Evolutionary conservation across 2,797 vertebrate genomes (phyloP), one percentile per base, ranked within the genome.

Genomic region (Notolepis coatsorum): DNA sequence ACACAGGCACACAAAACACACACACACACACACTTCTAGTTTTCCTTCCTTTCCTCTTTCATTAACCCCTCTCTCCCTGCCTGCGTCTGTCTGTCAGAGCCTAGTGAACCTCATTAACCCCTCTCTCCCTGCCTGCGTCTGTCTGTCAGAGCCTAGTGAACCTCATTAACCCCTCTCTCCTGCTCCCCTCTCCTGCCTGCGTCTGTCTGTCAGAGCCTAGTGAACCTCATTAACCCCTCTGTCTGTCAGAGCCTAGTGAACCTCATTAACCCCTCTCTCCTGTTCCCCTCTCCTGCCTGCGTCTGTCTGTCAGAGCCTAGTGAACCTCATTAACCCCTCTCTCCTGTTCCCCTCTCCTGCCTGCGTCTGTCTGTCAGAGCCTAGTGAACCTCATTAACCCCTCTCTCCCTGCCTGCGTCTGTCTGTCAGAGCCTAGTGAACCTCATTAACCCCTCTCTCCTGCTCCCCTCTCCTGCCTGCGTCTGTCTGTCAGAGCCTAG

Each of bases 61-160:
- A n/a, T 79, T 33, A 85, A 79, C n/a, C 17, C 56, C 8, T 48
- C 10, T 15, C 33, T 75, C 61, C 81, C 61, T 82, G 20, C 30
- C 46, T 73, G 30, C 47, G 81, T 85, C 86, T 89, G n/a, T n/a
- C n/a, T n/a, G n/a, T n/a, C n/a, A n/a, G n/a, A n/a, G n/a, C n/a
- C n/a, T n/a, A n/a, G n/a, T n/a, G n/a, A n/a, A n/a, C n/a, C n/a
- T n/a, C n/a, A n/a, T n/a, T n/a, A n/a, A n/a, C n/a, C n/a, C 52
- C 39, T 75, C 37, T 58, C 39, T 65, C 49, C 62, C 57, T 38
- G 35, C 5, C 48, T 78, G 49, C 47, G 81, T 85, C 86, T 89
- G n/a, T n/a, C n/a, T n/a, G 88, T 62, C 91, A 98, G 97, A 97
- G 93, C 42, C 95, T 98, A 88, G 95, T 98, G 90, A 98, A 98